Conservation (phyloP, 2,797 vertebrate species). For the Hybognathus amarus region DNA sequence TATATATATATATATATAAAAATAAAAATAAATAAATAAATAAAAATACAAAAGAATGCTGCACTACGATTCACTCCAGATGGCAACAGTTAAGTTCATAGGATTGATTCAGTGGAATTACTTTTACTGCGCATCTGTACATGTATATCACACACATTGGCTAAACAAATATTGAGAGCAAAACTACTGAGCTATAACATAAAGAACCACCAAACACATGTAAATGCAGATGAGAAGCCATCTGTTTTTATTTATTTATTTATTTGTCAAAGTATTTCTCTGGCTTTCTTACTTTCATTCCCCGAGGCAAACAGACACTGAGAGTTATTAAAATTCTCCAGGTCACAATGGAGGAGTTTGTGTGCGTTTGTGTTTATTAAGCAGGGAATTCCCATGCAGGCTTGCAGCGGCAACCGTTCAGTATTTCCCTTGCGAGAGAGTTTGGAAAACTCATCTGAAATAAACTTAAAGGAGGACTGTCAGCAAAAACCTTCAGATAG, state of each 20-base stretch:
- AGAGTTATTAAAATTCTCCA: conserved; percentile 9
- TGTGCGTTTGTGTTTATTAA: conserved; percentile 7
- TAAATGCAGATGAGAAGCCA: neutral
- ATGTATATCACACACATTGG: too few species aligned
- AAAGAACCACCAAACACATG: neutral
- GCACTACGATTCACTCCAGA: neutral
- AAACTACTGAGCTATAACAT: neutral
- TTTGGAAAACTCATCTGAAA: conserved; percentile 35
- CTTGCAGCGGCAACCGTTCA: neutral
- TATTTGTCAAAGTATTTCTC: neutral
- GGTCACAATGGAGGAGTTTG: neutral
- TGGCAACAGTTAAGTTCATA: neutral
- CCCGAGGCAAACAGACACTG: neutral
- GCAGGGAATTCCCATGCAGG: conserved; percentile 33
- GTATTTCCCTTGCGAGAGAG: conserved; percentile 27
- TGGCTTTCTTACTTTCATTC: neutral
- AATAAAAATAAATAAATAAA: neutral
- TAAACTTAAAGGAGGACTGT: conserved; percentile 12
- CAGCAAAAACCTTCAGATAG: conserved; percentile 16
- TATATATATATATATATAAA: too few species aligned
- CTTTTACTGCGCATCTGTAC: too few species aligned
- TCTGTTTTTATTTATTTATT: neutral
- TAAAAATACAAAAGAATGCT: neutral
- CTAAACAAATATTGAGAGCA: neutral
- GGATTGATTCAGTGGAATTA: neutral